Base-by-base conservation (phyloP, 1,140 invertebrate species). In the Hirudo medicinalis region DNA sequence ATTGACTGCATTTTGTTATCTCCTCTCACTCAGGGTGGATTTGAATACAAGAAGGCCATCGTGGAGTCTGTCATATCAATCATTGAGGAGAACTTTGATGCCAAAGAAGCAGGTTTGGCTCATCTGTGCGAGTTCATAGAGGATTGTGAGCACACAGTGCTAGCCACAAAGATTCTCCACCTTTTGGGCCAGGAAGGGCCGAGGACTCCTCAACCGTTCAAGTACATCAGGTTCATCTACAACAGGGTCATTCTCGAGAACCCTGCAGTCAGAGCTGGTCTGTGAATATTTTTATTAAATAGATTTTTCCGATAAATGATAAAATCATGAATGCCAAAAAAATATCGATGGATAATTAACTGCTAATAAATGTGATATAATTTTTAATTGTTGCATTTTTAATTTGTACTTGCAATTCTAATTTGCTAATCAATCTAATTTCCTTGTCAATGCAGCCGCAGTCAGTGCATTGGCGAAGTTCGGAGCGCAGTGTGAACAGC, bases 101-200 rank as follows among this genome's bases (percentile, higher is more conserved):
- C 91, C 0, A 98, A 97, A 81, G 95, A 99, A 83, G 89, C 91
- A 22, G 95, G 94, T 1, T 81, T 99, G 5, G 91, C 93, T 5
- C 94, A 99, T 84, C 83, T 99, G 0, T 99, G 97, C 79, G 97
- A 99, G 80, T 99, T 99, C 78, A 99, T 99, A 78, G 97, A 99
- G 80, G 97, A 99, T 82, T 99, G 97, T 82, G 97, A 99, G 78
- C 95, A 99, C 78, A 91, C 91, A 0, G 92, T 91, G 71, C 84
- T 99, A 60, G 94, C 95, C n/a, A 96, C 98, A 4, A 86, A 92
- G 32, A 98, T 99, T 75, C 84, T 99, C 6, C 92, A 99, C 85
- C 84, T 99, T n/a, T 83, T 99, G 0, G 96, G 96, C 9, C 89
- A 91, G 74, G 96, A 99, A 84, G 96, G 96, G 0, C 95, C 96